These are phyloP conservation scores for Jacana jacana DNA, from an alignment of 2,113 vertebrate species.

Conservation along the genomic window DNA sequence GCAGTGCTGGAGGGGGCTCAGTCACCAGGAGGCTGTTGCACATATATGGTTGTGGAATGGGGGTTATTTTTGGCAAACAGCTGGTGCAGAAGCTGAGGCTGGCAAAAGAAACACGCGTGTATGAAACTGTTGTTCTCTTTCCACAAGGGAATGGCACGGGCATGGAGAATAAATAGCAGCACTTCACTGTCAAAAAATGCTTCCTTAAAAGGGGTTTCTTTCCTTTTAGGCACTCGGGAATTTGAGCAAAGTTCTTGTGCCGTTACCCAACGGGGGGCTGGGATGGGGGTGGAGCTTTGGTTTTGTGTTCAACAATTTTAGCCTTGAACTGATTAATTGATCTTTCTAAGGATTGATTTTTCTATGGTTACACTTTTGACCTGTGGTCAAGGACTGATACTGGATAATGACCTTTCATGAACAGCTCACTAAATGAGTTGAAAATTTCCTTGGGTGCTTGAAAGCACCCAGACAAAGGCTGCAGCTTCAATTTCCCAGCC, in stretches of 20 bases:
- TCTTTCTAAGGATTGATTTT: neutral
- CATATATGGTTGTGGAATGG: conserved; percentile 88
- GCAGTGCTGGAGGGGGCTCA: neutral
- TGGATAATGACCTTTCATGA: accelerated
- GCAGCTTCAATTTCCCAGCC: neutral
- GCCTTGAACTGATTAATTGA: neutral
- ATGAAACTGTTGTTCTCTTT: neutral
- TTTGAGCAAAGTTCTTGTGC: neutral
- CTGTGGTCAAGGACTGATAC: neutral
- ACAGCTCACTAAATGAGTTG: neutral
- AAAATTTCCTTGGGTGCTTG: neutral
- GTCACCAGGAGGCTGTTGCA: conserved; percentile 67
- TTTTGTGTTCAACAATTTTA: neutral
- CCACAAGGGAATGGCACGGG: neutral
- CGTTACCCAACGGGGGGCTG: too few relatives aligned
- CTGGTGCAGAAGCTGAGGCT: conserved; percentile 69
- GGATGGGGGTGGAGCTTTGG: too few relatives aligned
- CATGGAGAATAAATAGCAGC: neutral
- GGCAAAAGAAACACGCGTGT: neutral
- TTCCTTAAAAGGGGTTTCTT: conserved; percentile 68
- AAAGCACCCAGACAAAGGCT: accelerated
- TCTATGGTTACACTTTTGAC: neutral
- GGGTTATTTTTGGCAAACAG: conserved; percentile 87
- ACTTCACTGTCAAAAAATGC: neutral
- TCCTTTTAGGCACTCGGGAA: neutral